Evolutionary conservation across 2,797 vertebrate genomes (phyloP).

Genomic region (Paramormyrops hopkinsi): DNA sequence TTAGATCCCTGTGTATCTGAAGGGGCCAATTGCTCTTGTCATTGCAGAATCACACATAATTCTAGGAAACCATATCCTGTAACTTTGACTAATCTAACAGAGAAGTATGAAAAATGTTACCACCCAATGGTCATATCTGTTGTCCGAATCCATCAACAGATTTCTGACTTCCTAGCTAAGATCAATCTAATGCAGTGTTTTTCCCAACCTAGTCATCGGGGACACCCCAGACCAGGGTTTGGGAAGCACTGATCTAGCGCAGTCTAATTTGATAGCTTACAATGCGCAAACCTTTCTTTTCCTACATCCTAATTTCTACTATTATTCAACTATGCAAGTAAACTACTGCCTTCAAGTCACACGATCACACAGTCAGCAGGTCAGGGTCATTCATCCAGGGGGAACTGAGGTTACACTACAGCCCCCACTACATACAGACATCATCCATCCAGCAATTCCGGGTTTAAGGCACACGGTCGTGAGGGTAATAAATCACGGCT

Average conservation of each 20-base stretch:
- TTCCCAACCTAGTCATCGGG: background rate
- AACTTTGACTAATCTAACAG: background rate
- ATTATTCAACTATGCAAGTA: background rate
- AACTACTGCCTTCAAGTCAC: background rate
- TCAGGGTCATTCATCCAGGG: background rate
- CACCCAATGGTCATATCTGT: background rate
- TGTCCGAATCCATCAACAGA: background rate
- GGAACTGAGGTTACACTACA: background rate
- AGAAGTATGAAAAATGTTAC: background rate
- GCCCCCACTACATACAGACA: background rate
- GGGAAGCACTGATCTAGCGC: background rate
- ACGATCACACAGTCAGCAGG: background rate
- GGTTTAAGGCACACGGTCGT: background rate
- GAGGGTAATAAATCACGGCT: background rate
- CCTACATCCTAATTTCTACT: background rate
- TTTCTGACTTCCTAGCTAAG: background rate
- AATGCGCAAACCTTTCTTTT: background rate
- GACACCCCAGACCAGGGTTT: background rate
- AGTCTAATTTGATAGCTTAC: background rate
- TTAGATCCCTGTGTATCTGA: background rate
- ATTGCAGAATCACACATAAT: background rate
- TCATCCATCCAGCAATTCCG: background rate
- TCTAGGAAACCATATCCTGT: background rate
- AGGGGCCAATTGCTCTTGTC: background rate
- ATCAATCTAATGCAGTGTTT: background rate